A percentile compares a stretch with the other conserved stretches of the same genome.
phyloP scores from a whole-genome alignment of 1,140 invertebrate genomes.

The Calephelis virginiensis region DNA sequence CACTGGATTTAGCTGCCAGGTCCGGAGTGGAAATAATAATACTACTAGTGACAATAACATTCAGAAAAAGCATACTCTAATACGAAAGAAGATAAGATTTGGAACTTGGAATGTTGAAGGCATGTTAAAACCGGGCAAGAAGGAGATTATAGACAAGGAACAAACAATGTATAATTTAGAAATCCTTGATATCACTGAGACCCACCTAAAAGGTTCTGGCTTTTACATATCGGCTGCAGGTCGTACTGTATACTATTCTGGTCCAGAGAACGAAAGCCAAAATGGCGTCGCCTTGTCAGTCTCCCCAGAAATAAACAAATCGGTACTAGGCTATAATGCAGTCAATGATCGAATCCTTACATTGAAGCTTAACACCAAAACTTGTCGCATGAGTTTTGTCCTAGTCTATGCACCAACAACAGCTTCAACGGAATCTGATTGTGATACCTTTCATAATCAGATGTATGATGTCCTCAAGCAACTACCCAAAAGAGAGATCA shows the following conservation, averaged over 20 bases:
- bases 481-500: slow-evolving; percentile 30
- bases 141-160: slow-evolving; percentile 26
- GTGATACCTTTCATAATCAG: slow-evolving; percentile 26
- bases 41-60: background rate
- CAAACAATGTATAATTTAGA: slow-evolving; percentile 6
- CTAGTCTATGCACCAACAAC: slow-evolving; percentile 31
- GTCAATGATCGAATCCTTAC: slow-evolving; percentile 20
- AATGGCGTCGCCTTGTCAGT: slow-evolving; percentile 25
- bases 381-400: slow-evolving; percentile 24
- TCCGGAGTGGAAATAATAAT: slow-evolving; percentile 16
- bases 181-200: slow-evolving; percentile 22
- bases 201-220: slow-evolving; percentile 21
- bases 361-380: slow-evolving; percentile 25
- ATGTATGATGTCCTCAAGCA: slow-evolving; percentile 14
- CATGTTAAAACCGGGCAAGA: slow-evolving; percentile 19
- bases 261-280: slow-evolving; percentile 22
- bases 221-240: slow-evolving; percentile 14
- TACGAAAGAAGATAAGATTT: slow-evolving; percentile 16
- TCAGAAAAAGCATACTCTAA: background rate
- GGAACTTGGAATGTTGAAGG: slow-evolving; percentile 28
- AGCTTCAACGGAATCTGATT: slow-evolving; percentile 23
- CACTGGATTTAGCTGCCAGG: slow-evolving; percentile 24
- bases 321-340: slow-evolving; percentile 18
- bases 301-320: slow-evolving; percentile 21
- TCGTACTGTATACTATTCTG: slow-evolving; percentile 17